A percentile compares a stretch with the other conserved stretches of the same genome.
These are phyloP conservation scores for Scaptomyza tumidula DNA, from an alignment of 2,888 invertebrate genomes.

Conservation along the genomic window DNA sequence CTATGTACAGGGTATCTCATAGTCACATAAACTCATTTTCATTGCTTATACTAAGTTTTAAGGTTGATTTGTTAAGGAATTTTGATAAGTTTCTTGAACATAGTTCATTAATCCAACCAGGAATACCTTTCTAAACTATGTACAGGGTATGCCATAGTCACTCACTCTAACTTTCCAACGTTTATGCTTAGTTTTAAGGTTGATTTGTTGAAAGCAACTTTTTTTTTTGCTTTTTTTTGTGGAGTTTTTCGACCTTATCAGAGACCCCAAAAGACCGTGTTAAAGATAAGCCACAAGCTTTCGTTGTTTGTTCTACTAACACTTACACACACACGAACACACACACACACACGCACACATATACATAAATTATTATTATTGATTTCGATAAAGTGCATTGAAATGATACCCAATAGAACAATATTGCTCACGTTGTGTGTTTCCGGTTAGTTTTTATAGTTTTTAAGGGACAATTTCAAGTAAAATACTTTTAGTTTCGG, in stretches of 20 bases:
- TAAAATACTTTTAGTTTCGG: conserved; percentile 10
- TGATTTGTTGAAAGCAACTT: conserved; percentile 46
- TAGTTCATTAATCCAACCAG: not conserved
- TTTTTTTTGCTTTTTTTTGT: conserved; percentile 4
- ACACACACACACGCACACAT: conserved; percentile 11
- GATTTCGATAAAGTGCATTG: conserved; percentile 68
- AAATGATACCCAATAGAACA: conserved; percentile 38
- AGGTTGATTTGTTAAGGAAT: not conserved
- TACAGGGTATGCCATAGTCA: conserved; percentile 7
- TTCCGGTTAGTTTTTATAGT: conserved; percentile 58
- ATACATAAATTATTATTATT: conserved; percentile 65
- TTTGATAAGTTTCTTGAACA: not conserved
- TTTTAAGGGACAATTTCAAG: conserved; percentile 28
- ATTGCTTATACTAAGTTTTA: too few species aligned
- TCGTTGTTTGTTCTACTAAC: conserved; percentile 59
- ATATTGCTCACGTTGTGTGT: conserved; percentile 64
- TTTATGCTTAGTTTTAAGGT: conserved; percentile 29
- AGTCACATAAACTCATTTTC: too few species aligned
- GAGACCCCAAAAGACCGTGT: conserved; percentile 56
- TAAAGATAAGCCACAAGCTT: conserved; percentile 70
- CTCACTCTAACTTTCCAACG: too few species aligned
- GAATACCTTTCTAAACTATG: not conserved
- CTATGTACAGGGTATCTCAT: too few species aligned
- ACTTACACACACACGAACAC: conserved; percentile 20
- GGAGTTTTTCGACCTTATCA: conserved; percentile 52